phyloP scores from a whole-genome alignment of 2,888 invertebrate species.

The Drosophila atroscutellata region DNA sequence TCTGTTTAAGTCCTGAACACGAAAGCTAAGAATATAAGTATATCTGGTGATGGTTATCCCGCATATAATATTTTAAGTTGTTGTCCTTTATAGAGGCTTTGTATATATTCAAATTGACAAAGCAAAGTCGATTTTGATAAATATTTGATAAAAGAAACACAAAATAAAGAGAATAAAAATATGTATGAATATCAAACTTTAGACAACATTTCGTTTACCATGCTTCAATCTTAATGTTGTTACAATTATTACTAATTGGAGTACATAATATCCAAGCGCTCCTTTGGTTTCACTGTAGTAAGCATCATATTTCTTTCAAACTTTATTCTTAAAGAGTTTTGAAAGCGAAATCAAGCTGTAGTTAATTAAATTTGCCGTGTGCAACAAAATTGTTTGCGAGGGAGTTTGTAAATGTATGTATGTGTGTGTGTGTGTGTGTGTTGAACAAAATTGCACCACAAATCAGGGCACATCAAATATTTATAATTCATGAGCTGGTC shows the following conservation, averaged over 20 bases:
- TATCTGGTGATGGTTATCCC: background rate
- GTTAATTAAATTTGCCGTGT: conserved; percentile 14
- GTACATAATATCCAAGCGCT: background rate
- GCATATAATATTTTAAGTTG: background rate
- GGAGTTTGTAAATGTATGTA: background rate
- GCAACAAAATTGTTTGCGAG: conserved; percentile 13
- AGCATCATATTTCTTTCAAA: background rate
- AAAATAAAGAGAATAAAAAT: too few species aligned
- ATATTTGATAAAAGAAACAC: background rate
- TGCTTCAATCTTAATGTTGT: background rate
- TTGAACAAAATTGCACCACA: conserved; percentile 1
- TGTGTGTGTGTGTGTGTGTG: background rate
- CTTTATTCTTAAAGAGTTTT: conserved; percentile 4
- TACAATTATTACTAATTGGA: background rate
- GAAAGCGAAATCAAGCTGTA: background rate
- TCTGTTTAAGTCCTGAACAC: conserved; percentile 1
- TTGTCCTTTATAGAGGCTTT: background rate
- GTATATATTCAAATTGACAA: background rate
- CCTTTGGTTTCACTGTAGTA: background rate
- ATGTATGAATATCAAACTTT: background rate
- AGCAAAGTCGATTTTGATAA: background rate
- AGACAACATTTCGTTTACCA: background rate
- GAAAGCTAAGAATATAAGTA: background rate
- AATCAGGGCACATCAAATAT: conserved; percentile 30
- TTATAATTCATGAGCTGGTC: conserved; percentile 33